phyloP scores from a whole-genome alignment of 2,888 invertebrate species.

The Drosophila neutralis region DNA sequence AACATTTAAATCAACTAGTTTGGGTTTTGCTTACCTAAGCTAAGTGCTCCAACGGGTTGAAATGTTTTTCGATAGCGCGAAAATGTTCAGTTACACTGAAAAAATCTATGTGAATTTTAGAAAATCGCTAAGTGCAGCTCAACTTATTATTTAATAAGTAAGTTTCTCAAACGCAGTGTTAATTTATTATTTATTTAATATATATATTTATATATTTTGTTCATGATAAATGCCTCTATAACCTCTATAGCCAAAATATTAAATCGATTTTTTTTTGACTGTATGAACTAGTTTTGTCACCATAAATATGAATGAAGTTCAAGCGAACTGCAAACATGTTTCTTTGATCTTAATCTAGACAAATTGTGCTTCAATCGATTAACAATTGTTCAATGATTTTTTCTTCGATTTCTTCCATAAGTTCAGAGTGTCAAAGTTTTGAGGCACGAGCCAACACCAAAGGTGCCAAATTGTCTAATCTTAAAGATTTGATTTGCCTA shows the following conservation, averaged over 20 bases:
- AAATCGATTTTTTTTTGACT: neutral
- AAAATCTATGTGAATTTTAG: neutral
- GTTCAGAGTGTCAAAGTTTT: conserved; percentile 40
- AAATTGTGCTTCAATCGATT: conserved; percentile 11
- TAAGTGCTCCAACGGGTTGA: conserved; percentile 50
- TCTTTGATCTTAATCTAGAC: neutral
- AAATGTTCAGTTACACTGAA: neutral
- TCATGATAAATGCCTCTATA: neutral
- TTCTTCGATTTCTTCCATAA: conserved; percentile 1
- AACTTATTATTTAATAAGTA: neutral
- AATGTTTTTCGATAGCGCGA: conserved; percentile 27
- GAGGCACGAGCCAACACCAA: conserved; percentile 62
- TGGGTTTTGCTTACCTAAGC: conserved; percentile 25
- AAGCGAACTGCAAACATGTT: conserved; percentile 18
- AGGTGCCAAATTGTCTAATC: conserved; percentile 72
- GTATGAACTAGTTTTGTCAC: conserved; percentile 63
- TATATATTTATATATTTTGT: neutral
- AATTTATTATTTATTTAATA: too few relatives aligned
- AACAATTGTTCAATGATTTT: conserved; percentile 11
- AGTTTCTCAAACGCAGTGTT: neutral
- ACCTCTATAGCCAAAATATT: neutral
- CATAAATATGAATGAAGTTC: conserved; percentile 52
- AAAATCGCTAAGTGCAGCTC: conserved; percentile 37
- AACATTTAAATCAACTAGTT: conserved; percentile 70
- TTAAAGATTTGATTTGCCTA: conserved; percentile 22